phyloP scores from a whole-genome alignment of 2,797 vertebrate genomes.

The Hyperoplus lanceolatus region DNA sequence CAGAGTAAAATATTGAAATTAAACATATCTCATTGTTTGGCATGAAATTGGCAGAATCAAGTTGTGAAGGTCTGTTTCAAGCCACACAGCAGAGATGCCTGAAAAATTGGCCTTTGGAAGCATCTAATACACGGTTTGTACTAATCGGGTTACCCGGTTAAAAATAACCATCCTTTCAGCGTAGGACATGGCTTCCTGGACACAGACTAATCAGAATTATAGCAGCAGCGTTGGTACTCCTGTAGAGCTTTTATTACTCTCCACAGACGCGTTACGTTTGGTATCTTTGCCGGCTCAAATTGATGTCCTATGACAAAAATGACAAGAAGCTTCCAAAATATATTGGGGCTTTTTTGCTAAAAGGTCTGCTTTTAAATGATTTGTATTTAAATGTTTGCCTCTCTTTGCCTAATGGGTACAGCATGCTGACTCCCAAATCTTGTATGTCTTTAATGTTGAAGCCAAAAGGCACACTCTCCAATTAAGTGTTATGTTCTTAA shows the following conservation, averaged over 20 bases:
- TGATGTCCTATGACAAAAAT: neutral
- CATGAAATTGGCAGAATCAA: constrained; percentile 49
- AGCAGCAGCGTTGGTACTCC: constrained; percentile 12
- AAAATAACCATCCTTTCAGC: constrained; percentile 54
- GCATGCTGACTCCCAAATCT: neutral
- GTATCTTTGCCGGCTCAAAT: constrained; percentile 33
- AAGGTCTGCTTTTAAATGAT: neutral
- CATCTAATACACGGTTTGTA: constrained; percentile 31
- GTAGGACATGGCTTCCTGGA: constrained; percentile 33
- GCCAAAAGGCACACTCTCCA: constrained; percentile 11
- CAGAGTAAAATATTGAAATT: constrained; percentile 3
- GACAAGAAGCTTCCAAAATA: neutral
- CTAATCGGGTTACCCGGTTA: constrained; percentile 50
- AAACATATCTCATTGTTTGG: constrained; percentile 41
- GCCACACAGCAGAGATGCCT: constrained; percentile 34
- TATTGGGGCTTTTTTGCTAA: neutral
- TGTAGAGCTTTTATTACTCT: constrained; percentile 26
- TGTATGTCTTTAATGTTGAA: constrained; percentile 3
- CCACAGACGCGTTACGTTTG: constrained; percentile 45
- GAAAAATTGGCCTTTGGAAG: constrained; percentile 45
- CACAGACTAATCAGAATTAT: constrained; percentile 29
- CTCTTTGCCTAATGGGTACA: neutral
- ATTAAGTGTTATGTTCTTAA: constrained; percentile 18
- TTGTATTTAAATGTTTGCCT: constrained; percentile 3
- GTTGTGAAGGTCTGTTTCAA: constrained; percentile 45